Base-by-base conservation (phyloP, 2,888 invertebrate species). In the Deladenus siricidicola region DNA sequence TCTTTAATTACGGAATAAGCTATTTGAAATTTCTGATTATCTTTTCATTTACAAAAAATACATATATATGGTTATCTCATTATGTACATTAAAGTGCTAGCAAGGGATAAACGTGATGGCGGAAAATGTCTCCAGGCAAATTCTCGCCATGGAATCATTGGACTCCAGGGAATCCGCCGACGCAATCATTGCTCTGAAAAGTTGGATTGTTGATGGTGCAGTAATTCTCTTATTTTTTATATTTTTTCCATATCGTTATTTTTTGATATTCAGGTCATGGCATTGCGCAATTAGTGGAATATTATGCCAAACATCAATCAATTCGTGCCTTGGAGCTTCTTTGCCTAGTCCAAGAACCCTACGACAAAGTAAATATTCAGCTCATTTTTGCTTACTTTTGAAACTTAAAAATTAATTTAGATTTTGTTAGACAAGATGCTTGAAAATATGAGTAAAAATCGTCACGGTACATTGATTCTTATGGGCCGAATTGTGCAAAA, bases 251-350 rank as follows among this genome's bases (percentile, higher is more conserved):
- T 3, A 19, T 26, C 26, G 8, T 3, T 4, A 58, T 21, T 10
- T 56, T 29, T 56, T 56, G 28, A 1, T 6, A 10, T 62, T 6
- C 30, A 67, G 66, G 68, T n/a, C 52, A 52, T 8, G 68, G 65
- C 24, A 67, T 70, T 34, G 58, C 60, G 19, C 49, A 65, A 28
- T 50, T 70, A 4, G 64, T 70, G 3, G 39, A 44, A 10, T 69
- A 70, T 47, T 70, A 65, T 51, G 49, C 58, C 23, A 39, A 51
- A 14, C 44, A 56, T 34, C 62, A 64, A 28, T 69, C 68, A 6
- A 64, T 70, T 21, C 55, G 68, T 30, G 68, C 63, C 0, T 54
- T 70, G 45, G 70, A 70, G 19, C 47, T 70, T 3, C 63, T 70
- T 4, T 65, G 62, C 45, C 43, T 44, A 3, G 64, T 70, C 3